phyloP scores from a whole-genome alignment of 2,113 vertebrate genomes.

The Axis porcinus region DNA sequence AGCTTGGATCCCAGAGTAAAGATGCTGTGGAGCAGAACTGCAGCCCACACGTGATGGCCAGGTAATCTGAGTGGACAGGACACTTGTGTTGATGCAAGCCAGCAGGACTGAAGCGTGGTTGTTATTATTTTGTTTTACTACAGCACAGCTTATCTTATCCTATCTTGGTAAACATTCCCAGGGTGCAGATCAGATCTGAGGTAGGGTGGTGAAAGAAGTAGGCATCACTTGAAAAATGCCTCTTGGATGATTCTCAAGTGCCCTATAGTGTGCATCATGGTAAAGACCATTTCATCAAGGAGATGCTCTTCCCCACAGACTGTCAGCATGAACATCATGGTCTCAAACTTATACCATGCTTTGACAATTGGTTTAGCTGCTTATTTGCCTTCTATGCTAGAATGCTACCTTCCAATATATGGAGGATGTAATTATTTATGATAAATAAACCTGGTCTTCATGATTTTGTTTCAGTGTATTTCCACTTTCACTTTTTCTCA shows the following conservation, averaged over 20 bases:
- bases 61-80: background rate
- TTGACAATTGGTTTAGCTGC: background rate
- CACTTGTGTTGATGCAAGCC: background rate
- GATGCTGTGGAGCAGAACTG: background rate
- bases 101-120: background rate
- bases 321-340: accelerated
- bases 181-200: background rate
- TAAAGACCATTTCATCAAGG: background rate
- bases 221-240: background rate
- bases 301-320: background rate
- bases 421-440: background rate
- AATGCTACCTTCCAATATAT: background rate
- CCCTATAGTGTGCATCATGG: background rate
- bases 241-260: background rate
- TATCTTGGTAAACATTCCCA: background rate
- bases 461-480: background rate
- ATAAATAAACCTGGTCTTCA: background rate
- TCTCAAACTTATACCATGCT: background rate
- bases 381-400: background rate
- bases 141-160: background rate
- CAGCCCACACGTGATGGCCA: background rate
- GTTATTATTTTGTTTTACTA: background rate
- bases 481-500: background rate
- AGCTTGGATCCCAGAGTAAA: background rate
- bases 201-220: background rate